Base-by-base conservation (phyloP, 2,888 invertebrate genomes). In the Acanthosepion pharaonis region DNA sequence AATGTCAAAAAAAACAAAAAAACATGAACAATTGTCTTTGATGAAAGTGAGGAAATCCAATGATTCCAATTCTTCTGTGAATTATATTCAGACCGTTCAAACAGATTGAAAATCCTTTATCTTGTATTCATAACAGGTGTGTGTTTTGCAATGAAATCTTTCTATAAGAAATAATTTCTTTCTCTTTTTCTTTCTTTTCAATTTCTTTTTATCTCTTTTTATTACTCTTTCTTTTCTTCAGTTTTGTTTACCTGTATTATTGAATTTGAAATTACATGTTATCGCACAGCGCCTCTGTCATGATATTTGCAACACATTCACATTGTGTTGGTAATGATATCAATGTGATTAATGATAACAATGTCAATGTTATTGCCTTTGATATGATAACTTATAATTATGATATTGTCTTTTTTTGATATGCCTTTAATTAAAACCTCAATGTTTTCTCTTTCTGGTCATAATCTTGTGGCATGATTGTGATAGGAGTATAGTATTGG, bases 401-500 rank as follows among this genome's bases (percentile, higher is more conserved):
- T 78, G 78, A 78, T n/a, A 0, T n/a, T 78, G n/a, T 78, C 78
- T 78, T 78, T 78, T 59, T n/a, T 78, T 78, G 78, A 78, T 78
- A n/a, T 78, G 78, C 78, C 78, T 78, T 33, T 78, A 78, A 78
- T 78, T 78, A 78, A 33, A 78, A 64, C 64, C 64, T 51, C 11
- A 78, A n/a, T n/a, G 20, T 78, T n/a, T 78, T n/a, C 23, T n/a
- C 5, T n/a, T 78, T 33, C 93, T 49, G 51, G 93, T 93, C 28
- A 93, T 49, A 93, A 93, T 93, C 28, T 93, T 93, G 93, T 93
- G 93, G 93, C 93, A 93, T 93, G 93, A 93, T 93, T 53, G 93
- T 93, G 93, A 93, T 25, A 53, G 51, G 49, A 51, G 15, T 51
- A 18, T n/a, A 25, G 25, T 51, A 51, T 42, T 53, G n/a, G n/a